A percentile compares a stretch with the other conserved stretches of the same genome.
These are phyloP conservation scores for Scaptomyza tumidula DNA, from an alignment of 2,888 invertebrate species.

Conservation along the genomic window DNA sequence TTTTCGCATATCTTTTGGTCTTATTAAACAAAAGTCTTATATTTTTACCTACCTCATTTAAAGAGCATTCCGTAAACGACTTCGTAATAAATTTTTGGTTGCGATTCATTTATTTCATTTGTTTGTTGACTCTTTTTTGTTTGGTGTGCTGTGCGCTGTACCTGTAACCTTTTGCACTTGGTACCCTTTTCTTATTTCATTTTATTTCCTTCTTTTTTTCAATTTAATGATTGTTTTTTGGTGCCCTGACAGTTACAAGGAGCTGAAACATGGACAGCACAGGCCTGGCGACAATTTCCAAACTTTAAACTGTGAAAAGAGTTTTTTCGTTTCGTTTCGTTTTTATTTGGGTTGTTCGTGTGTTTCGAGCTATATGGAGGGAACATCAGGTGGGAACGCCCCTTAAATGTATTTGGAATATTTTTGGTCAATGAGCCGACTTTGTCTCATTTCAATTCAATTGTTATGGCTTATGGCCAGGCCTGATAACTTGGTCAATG, in stretches of 20 bases:
- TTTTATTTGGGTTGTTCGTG: conserved; percentile 1
- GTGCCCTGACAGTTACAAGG: conserved; percentile 74
- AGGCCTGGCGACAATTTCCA: conserved; percentile 54
- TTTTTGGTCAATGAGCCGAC: conserved; percentile 16
- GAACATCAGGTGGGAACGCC: conserved; percentile 66
- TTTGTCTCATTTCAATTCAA: conserved; percentile 61
- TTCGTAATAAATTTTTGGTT: neutral
- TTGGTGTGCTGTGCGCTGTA: conserved; percentile 51
- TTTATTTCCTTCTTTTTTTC: conserved; percentile 35
- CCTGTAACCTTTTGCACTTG: conserved; percentile 83
- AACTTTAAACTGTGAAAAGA: conserved; percentile 44
- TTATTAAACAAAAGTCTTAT: no score
- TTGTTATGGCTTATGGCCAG: conserved; percentile 59
- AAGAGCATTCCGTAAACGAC: conserved; percentile 20
- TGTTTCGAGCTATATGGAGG: conserved; percentile 21
- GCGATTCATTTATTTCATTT: conserved; percentile 57
- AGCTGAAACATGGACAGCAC: conserved; percentile 53
- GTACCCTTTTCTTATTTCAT: conserved; percentile 74
- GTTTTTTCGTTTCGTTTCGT: conserved; percentile 7
- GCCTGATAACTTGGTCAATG: conserved; percentile 56
- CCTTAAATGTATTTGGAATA: conserved; percentile 56
- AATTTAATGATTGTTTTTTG: conserved; percentile 78
- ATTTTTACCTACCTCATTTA: no score
- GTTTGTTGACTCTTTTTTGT: conserved; percentile 44
- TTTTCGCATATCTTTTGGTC: no score